Evolutionary conservation across 2,888 invertebrate genomes (phyloP).

Genomic region (Merodon equestris): DNA sequence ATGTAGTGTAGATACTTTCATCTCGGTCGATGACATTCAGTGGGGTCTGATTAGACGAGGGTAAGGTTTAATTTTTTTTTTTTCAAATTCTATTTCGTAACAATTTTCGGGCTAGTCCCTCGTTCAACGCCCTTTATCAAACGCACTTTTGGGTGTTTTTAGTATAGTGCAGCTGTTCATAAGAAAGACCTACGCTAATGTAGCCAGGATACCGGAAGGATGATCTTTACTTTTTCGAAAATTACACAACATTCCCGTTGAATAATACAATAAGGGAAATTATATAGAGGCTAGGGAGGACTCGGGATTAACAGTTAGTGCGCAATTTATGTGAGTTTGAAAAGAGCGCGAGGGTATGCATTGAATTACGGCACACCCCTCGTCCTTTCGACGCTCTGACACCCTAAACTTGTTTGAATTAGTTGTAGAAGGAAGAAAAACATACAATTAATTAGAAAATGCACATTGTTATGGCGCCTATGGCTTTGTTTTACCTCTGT

Average conservation of each 20-base stretch:
- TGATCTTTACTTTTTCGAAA: conserved; percentile 56
- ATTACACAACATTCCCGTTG: conserved; percentile 5
- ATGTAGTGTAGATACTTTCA: too few relatives aligned
- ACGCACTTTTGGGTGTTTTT: conserved; percentile 19
- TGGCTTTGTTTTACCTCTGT: too few relatives aligned
- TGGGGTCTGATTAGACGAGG: conserved; percentile 4
- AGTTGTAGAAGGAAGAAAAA: too few relatives aligned
- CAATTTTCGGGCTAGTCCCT: conserved; percentile 29
- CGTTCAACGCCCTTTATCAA: conserved; percentile 41
- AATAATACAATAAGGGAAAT: background rate
- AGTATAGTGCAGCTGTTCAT: conserved; percentile 9
- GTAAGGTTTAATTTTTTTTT: conserved; percentile 39
- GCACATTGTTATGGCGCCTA: too few relatives aligned
- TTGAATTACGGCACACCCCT: background rate
- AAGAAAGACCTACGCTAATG: conserved; percentile 13
- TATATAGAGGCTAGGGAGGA: background rate
- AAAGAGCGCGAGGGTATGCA: background rate
- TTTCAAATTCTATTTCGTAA: conserved; percentile 17
- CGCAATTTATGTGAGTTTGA: too few relatives aligned
- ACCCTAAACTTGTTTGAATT: too few relatives aligned
- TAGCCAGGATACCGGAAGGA: conserved; percentile 49
- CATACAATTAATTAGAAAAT: too few relatives aligned
- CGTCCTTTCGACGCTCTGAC: too few relatives aligned
- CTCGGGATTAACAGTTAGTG: background rate
- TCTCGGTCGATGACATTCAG: conserved; percentile 62